A percentile compares a stretch with the other conserved stretches of the same genome.
These are phyloP conservation scores for Cygnus buccinator DNA, from an alignment of 2,113 vertebrate species.

Conservation along the genomic window DNA sequence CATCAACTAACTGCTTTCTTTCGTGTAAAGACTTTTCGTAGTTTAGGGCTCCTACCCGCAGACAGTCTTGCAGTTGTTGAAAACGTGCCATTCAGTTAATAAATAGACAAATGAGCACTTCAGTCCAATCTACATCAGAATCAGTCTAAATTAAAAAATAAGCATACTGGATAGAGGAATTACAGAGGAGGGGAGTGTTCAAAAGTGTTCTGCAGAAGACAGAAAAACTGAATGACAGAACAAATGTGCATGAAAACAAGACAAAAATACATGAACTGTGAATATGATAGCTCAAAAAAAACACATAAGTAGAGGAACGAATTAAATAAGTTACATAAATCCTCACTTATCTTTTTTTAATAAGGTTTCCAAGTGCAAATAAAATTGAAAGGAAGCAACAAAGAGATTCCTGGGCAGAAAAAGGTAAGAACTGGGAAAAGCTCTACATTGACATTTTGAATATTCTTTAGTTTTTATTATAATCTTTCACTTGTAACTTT, in stretches of 20 bases:
- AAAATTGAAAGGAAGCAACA: background rate
- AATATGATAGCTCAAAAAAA: background rate
- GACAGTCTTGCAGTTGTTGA: background rate
- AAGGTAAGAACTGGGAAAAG: background rate
- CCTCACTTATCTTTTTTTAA: background rate
- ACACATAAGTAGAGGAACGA: background rate
- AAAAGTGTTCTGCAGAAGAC: background rate
- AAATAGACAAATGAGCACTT: background rate
- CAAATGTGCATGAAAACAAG: background rate
- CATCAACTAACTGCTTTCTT: background rate
- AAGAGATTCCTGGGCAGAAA: background rate
- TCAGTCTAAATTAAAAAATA: background rate
- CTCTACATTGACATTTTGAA: background rate
- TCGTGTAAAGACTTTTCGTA: background rate
- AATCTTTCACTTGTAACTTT: background rate
- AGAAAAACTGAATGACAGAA: background rate
- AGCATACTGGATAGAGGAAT: background rate
- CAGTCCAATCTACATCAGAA: background rate
- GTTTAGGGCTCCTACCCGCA: background rate
- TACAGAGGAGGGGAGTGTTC: background rate
- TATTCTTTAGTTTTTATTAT: background rate
- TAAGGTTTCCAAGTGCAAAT: background rate
- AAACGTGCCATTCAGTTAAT: background rate
- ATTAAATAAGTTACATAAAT: background rate
- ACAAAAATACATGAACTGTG: background rate